Percentiles rank a stretch among this genome's conserved stretches.
Evolutionary conservation across 2,113 vertebrate genomes (phyloP).

Genomic region (Apodemus speciosus): DNA sequence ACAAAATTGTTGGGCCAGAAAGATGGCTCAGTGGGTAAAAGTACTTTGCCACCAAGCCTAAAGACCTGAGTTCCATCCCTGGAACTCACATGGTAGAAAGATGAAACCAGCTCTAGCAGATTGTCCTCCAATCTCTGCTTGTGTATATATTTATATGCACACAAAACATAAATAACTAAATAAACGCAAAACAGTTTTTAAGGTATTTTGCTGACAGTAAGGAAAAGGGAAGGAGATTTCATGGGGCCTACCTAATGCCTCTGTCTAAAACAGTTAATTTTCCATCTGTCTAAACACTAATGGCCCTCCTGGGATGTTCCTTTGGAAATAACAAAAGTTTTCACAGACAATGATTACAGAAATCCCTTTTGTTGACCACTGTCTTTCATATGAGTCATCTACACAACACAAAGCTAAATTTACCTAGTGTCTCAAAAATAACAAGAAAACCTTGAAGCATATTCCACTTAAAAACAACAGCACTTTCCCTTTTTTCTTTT

Average conservation of each 20-base stretch:
- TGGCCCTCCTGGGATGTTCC: not conserved
- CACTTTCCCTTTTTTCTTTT: not conserved
- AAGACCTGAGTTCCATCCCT: not conserved
- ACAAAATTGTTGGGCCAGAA: not conserved
- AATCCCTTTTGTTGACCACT: not conserved
- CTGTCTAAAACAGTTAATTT: conserved; percentile 11
- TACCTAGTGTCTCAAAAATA: conserved; percentile 4
- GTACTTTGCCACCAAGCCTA: not conserved
- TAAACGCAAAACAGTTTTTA: not conserved
- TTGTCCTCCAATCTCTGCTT: not conserved
- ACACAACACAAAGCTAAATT: not conserved
- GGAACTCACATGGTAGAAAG: not conserved
- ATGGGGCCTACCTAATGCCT: not conserved
- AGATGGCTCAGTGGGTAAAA: not conserved
- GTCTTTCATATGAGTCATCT: not conserved
- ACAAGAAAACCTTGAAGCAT: not conserved
- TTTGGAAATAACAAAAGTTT: not conserved
- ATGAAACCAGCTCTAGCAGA: not conserved
- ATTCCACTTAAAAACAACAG: conserved; percentile 38
- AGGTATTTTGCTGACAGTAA: not conserved
- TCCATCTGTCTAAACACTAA: not conserved
- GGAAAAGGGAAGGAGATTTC: not conserved
- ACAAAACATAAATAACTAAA: not conserved
- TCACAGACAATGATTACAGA: not conserved
- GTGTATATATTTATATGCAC: not conserved